Conservation (phyloP, 2,113 vertebrate species). For the Dipodomys stephensi region DNA sequence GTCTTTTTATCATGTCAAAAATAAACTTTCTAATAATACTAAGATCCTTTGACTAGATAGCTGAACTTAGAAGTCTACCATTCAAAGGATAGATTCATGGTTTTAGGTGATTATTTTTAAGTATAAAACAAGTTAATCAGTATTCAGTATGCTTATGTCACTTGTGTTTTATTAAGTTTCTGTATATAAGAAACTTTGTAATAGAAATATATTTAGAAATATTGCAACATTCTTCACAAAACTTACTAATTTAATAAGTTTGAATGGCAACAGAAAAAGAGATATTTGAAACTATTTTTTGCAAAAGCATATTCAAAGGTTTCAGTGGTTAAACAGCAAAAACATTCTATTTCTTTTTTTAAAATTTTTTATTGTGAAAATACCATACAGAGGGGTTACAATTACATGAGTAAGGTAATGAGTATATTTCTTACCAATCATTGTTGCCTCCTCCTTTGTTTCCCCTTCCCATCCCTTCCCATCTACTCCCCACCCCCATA, state of each 20-base stretch:
- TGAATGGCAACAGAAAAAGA: constrained; percentile 54
- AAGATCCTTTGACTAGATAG: not conserved
- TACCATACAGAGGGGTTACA: too few species aligned
- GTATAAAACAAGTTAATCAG: not conserved
- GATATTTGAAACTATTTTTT: constrained; percentile 39
- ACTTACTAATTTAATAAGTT: not conserved
- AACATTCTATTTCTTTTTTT: constrained; percentile 55
- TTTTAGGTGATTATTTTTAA: not conserved
- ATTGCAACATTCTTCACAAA: too few species aligned
- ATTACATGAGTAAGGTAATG: too few species aligned
- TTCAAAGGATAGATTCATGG: not conserved
- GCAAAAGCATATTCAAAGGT: constrained; percentile 51
- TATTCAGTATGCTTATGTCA: not conserved
- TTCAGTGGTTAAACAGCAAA: constrained; percentile 33
- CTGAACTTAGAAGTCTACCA: not conserved
- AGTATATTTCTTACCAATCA: too few species aligned
- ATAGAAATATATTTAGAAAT: constrained; percentile 18
- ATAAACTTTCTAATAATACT: not conserved
- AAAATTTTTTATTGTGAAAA: too few species aligned
- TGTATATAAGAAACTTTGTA: not conserved
- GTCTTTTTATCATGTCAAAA: constrained; percentile 49
- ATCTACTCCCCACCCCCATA: too few species aligned
- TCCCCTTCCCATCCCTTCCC: too few species aligned
- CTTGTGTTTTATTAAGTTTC: not conserved
- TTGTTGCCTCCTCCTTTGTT: too few species aligned